Percentiles rank a stretch among this genome's conserved stretches.
Evolutionary conservation across 2,113 vertebrate species (phyloP).

Genomic region (Gymnocephalus cernua): DNA sequence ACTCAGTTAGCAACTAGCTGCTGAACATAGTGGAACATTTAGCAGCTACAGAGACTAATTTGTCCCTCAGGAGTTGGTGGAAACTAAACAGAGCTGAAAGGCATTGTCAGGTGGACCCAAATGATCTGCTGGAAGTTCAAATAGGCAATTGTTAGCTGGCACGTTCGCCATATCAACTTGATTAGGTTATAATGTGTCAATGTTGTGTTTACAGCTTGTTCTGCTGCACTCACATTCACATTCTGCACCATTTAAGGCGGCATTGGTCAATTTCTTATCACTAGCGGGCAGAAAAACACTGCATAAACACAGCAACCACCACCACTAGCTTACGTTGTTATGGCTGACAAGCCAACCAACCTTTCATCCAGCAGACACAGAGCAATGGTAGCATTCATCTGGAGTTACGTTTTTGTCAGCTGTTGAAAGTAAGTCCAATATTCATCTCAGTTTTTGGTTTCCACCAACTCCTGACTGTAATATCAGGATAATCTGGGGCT

Average conservation of each 20-base stretch:
- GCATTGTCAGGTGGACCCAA: not conserved
- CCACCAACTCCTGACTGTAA: not conserved
- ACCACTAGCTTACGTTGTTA: not conserved
- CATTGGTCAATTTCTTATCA: not conserved
- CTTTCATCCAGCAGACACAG: not conserved
- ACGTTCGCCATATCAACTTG: not conserved
- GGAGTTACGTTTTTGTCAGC: not conserved
- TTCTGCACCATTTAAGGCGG: not conserved
- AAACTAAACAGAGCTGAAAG: not conserved
- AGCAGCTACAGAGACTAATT: not conserved
- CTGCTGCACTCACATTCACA: conserved; percentile 6
- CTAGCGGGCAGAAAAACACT: conserved; percentile 1
- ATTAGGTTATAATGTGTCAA: not conserved
- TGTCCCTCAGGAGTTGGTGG: not conserved
- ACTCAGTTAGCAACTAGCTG: not conserved
- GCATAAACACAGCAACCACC: not conserved
- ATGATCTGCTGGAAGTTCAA: not conserved
- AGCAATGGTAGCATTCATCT: not conserved
- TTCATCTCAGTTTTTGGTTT: conserved; percentile 10
- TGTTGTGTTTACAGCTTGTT: conserved; percentile 8
- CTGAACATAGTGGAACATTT: not conserved
- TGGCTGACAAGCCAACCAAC: not conserved
- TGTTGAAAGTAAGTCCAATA: not conserved
- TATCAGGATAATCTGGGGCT: not conserved
- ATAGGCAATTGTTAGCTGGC: not conserved